Base-by-base conservation (phyloP, 2,113 vertebrate species). In the Regulus satrapa region DNA sequence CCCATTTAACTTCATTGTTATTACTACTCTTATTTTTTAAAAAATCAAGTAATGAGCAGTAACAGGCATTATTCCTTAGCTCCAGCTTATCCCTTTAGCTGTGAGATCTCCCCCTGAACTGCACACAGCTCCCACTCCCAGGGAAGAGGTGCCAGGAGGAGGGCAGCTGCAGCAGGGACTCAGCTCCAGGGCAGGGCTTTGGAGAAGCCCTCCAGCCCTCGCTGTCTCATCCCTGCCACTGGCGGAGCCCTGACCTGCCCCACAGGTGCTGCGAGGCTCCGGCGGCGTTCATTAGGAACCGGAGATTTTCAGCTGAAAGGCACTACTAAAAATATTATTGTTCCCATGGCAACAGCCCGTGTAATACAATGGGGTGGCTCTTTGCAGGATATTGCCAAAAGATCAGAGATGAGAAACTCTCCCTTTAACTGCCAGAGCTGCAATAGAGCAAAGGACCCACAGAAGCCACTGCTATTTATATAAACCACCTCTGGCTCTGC, bases 251-350 rank as follows among this genome's bases (percentile, higher is more conserved):
- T 64, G 64, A 63, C 76, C 94, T 95, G 59, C 73, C 88, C 69
- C 67, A 23, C 87, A 62, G 91, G 75, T 93, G 92, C 84, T 18
- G 31, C 15, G 28, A 68, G 58, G 66, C 55, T 92, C 73, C 8
- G n/a, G 36, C 72, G 23, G 63, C 14, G 19, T 36, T 90, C 40
- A 0, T 66, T 36, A 45, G 55, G 81, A 92, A 64, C 46, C 20
- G 11, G 58, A 88, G 85, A n/a, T 92, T 88, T 92, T 81, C 91
- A 43, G 67, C 85, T 59, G 55, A 95, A 93, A 94, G 46, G 89
- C 78, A 40, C 51, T 23, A 68, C 93, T 95, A 88, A 96, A 97
- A 97, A 91, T 97, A 96, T 92, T 94, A 34, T 55, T 34, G 95
- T 89, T 95, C 25, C 95, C 92, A 89, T 76, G 71, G 96, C 29